phyloP scores from a whole-genome alignment of 1,140 invertebrate species.

The Lasaia peninsularis region DNA sequence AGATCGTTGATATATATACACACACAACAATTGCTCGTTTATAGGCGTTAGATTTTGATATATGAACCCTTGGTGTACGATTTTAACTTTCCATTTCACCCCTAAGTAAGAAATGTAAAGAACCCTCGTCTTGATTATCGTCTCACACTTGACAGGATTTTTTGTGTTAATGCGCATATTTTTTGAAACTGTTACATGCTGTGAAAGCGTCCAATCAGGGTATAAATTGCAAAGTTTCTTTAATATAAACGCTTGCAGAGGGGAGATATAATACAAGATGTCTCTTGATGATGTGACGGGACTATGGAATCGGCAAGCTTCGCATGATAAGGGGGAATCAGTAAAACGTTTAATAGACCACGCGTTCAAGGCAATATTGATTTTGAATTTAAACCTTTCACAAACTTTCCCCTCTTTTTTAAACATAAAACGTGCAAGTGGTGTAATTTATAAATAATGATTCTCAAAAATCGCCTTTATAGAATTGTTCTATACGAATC shows the following conservation, averaged over 20 bases:
- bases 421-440: too few relatives aligned
- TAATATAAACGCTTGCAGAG: neutral
- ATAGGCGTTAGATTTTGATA: too few relatives aligned
- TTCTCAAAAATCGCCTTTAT: too few relatives aligned
- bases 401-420: neutral
- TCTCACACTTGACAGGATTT: neutral
- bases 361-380: neutral
- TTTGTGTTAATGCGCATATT: neutral
- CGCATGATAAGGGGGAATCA: neutral
- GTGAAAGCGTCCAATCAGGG: neutral
- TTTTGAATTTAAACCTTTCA: neutral
- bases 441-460: too few relatives aligned
- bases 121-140: too few relatives aligned
- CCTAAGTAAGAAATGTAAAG: too few relatives aligned
- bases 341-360: neutral
- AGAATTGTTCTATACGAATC: too few relatives aligned
- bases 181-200: neutral
- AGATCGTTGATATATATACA: too few relatives aligned
- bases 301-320: neutral
- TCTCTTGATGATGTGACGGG: neutral
- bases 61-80: too few relatives aligned
- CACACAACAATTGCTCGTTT: too few relatives aligned
- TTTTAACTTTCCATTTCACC: too few relatives aligned
- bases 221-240: neutral
- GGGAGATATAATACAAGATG: slow-evolving; percentile 1